Evolutionary conservation across 2,113 vertebrate species (phyloP).

Genomic region (Chaetops frenatus): DNA sequence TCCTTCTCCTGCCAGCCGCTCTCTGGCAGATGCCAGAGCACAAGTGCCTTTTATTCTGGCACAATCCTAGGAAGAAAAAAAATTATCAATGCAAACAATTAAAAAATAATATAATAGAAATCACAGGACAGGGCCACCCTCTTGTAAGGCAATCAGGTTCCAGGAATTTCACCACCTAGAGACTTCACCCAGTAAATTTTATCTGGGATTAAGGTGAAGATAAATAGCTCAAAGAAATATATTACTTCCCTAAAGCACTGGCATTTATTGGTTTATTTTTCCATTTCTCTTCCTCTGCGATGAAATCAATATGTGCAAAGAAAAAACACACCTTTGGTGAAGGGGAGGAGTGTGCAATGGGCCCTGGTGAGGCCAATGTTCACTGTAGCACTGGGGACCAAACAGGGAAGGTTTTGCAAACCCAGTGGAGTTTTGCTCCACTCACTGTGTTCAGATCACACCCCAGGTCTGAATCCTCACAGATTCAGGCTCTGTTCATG

Average conservation of each 20-base stretch:
- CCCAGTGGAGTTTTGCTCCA: neutral
- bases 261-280: neutral
- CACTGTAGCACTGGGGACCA: neutral
- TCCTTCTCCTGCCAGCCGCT: neutral
- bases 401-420: neutral
- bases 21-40: neutral
- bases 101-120: neutral
- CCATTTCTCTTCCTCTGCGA: neutral
- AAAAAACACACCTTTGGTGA: neutral
- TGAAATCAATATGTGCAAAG: neutral
- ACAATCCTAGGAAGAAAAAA: neutral
- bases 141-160: neutral
- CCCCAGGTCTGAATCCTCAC: neutral
- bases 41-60: neutral
- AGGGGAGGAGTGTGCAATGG: neutral
- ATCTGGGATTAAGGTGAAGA: constrained; percentile 15
- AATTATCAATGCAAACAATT: neutral
- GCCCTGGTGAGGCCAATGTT: neutral
- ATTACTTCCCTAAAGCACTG: neutral
- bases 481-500: neutral
- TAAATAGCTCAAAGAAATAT: constrained; percentile 24
- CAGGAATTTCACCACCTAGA: neutral
- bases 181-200: neutral
- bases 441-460: neutral
- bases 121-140: neutral